phyloP scores from a whole-genome alignment of 2,113 vertebrate species.

The Orcinus orca region DNA sequence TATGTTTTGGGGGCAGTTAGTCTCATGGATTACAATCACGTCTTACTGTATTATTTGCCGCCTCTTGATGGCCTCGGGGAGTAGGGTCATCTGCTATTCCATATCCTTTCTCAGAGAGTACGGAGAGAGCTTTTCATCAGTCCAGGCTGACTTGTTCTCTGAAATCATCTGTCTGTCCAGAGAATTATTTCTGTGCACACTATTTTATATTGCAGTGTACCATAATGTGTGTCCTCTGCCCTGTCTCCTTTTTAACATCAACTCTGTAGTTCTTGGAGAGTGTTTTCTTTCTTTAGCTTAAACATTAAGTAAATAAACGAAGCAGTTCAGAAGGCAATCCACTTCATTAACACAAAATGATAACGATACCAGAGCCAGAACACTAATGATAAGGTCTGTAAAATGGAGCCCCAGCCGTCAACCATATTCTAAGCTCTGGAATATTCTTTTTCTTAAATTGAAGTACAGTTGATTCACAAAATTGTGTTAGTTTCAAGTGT shows the following conservation, averaged over 20 bases:
- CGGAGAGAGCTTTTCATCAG: neutral
- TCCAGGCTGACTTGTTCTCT: neutral
- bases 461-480: neutral
- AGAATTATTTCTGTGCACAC: neutral
- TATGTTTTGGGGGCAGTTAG: neutral
- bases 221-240: neutral
- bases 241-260: neutral
- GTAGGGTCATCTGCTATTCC: neutral
- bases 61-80: neutral
- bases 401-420: neutral
- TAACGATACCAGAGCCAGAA: neutral
- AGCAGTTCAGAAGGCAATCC: neutral
- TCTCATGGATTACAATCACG: neutral
- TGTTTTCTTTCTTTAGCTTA: constrained; percentile 16
- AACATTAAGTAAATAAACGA: constrained; percentile 4
- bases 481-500: neutral
- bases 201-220: neutral
- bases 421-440: neutral
- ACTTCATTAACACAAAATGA: neutral
- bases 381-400: neutral
- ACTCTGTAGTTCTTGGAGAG: neutral
- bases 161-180: neutral
- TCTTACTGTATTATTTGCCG: neutral
- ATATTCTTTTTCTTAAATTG: neutral
- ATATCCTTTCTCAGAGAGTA: neutral